phyloP scores from a whole-genome alignment of 2,888 invertebrate species.

The Pollenia labialis region DNA sequence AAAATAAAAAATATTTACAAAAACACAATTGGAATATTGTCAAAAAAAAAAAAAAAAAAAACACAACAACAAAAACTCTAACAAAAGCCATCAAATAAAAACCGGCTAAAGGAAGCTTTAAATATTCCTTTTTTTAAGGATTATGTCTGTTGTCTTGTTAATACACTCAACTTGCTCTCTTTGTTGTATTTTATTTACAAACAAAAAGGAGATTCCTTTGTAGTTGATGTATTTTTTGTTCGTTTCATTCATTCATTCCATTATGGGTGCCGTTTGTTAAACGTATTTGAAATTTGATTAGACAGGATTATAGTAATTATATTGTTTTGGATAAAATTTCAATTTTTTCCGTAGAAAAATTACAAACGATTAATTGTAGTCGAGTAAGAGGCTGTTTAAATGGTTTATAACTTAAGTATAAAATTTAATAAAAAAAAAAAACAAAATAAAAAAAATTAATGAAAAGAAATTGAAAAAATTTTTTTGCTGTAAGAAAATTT shows the following conservation, averaged over 20 bases:
- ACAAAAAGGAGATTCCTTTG: conserved; percentile 45
- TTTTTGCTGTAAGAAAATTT: too few species aligned
- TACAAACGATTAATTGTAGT: conserved; percentile 27
- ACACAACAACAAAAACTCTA: not conserved
- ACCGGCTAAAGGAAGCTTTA: conserved; percentile 52
- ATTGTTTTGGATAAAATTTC: conserved; percentile 32
- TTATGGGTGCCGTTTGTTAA: conserved; percentile 62
- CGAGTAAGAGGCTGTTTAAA: not conserved
- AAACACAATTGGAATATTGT: conserved; percentile 37
- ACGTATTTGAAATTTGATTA: conserved; percentile 59
- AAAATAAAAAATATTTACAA: conserved; percentile 7
- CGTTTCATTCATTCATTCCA: conserved; percentile 21
- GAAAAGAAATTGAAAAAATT: too few species aligned
- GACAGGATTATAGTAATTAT: conserved; percentile 53
- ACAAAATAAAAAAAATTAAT: not conserved
- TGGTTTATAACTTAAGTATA: too few species aligned
- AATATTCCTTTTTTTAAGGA: conserved; percentile 53
- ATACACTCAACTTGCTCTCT: conserved; percentile 46
- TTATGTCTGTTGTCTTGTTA: conserved; percentile 60
- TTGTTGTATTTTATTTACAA: conserved; percentile 27
- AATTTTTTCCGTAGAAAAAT: not conserved
- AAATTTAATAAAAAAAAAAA: too few species aligned
- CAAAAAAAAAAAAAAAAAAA: not conserved
- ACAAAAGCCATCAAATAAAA: conserved; percentile 55
- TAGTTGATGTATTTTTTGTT: conserved; percentile 2